A percentile compares a stretch with the other conserved stretches of the same genome.
Evolutionary conservation across 2,797 vertebrate genomes (phyloP).

Genomic region (Karalla daura): DNA sequence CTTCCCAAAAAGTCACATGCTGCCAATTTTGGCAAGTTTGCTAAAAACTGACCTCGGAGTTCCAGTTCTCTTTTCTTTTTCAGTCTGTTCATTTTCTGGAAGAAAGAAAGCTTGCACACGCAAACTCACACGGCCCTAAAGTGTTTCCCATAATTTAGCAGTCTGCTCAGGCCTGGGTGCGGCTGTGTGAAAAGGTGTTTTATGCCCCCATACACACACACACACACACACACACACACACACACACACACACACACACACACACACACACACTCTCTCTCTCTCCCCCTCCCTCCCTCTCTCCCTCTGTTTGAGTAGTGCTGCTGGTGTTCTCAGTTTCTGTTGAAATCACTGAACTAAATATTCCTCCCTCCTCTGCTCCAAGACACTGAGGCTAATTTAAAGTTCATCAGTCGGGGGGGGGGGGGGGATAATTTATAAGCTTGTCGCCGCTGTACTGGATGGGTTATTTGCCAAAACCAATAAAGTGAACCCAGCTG

Average conservation of each 20-base stretch:
- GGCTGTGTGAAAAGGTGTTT: slow-evolving; percentile 24
- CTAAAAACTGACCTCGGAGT: slow-evolving; percentile 8
- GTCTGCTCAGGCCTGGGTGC: slow-evolving; percentile 27
- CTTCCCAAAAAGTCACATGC: slow-evolving; percentile 49
- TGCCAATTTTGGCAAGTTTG: neutral
- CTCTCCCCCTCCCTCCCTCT: no score
- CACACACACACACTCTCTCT: no score
- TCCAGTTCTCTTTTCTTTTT: slow-evolving; percentile 38
- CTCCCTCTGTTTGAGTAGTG: slow-evolving; percentile 5
- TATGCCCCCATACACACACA: slow-evolving; percentile 28
- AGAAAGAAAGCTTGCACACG: slow-evolving; percentile 1
- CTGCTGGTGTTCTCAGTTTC: neutral
- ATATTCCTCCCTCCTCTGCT: neutral
- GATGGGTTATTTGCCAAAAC: no score
- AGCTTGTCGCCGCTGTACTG: no score
- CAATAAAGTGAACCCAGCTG: no score
- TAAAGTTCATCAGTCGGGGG: no score
- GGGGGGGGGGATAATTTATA: no score
- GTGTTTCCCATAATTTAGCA: slow-evolving; percentile 35
- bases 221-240: no score
- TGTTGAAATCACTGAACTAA: neutral
- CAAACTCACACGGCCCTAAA: slow-evolving; percentile 3
- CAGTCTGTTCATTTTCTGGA: slow-evolving; percentile 5
- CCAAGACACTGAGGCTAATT: neutral
- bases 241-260: no score